A percentile compares a stretch with the other conserved stretches of the same genome.
Evolutionary conservation across 2,797 vertebrate genomes (phyloP).

Genomic region (Amphiprion clarkii): DNA sequence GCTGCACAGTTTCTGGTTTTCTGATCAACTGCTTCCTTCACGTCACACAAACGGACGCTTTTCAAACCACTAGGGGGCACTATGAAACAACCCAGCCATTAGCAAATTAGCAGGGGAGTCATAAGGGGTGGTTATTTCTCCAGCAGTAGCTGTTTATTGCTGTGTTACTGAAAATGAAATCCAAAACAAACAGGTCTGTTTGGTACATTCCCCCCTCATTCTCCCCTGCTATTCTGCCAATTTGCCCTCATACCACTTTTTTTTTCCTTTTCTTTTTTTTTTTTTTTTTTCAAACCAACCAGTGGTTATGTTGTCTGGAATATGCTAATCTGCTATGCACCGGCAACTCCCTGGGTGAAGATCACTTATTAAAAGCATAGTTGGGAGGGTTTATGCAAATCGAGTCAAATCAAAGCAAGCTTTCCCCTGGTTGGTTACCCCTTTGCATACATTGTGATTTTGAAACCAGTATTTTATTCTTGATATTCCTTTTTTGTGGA

Average conservation of each 20-base stretch:
- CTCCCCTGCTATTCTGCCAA: slow-evolving; percentile 54
- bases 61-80: slow-evolving; percentile 81
- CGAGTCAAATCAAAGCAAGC: slow-evolving; percentile 81
- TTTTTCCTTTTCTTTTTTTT: slow-evolving; percentile 22
- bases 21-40: slow-evolving; percentile 26
- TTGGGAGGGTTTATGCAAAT: slow-evolving; percentile 87
- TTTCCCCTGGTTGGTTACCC: slow-evolving; percentile 78
- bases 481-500: slow-evolving; percentile 52
- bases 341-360: slow-evolving; percentile 84
- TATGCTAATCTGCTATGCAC: slow-evolving; percentile 83
- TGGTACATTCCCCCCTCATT: slow-evolving; percentile 39
- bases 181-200: slow-evolving; percentile 78
- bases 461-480: slow-evolving; percentile 70
- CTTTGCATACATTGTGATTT: slow-evolving; percentile 76
- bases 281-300: slow-evolving; percentile 61
- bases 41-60: not conserved
- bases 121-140: slow-evolving; percentile 64
- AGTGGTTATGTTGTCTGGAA: slow-evolving; percentile 82
- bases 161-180: slow-evolving; percentile 71
- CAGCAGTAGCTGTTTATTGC: slow-evolving; percentile 66
- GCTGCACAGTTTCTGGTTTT: slow-evolving; percentile 45
- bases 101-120: slow-evolving; percentile 75
- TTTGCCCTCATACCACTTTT: slow-evolving; percentile 60
- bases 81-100: slow-evolving; percentile 78
- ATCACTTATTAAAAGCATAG: slow-evolving; percentile 87